Percentiles rank a stretch among this genome's conserved stretches.
These are phyloP conservation scores for Acanthurus leucopareius DNA, from an alignment of 2,797 vertebrate genomes.

Conservation along the genomic window DNA sequence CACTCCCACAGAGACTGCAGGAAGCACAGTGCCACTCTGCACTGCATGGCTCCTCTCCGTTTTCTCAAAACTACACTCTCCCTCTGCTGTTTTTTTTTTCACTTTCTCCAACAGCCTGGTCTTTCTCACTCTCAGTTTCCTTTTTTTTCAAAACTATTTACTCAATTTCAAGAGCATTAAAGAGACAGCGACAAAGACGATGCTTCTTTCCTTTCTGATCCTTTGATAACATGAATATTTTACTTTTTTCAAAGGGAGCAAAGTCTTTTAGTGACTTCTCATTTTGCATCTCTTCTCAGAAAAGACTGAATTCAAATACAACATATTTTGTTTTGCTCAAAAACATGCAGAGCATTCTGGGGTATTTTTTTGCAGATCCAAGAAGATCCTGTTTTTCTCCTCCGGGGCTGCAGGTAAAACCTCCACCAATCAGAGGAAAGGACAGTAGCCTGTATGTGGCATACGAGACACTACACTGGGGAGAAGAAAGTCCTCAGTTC, in stretches of 20 bases:
- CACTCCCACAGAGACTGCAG: conserved; percentile 58
- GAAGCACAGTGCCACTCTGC: conserved; percentile 41
- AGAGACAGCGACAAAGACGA: neutral
- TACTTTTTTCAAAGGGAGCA: neutral
- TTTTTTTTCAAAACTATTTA: neutral
- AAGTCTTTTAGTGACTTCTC: neutral
- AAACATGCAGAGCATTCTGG: neutral
- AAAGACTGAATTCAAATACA: neutral
- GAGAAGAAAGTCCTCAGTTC: conserved; percentile 18
- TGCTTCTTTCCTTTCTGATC: neutral
- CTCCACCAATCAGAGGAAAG: conserved; percentile 35
- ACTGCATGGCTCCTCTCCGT: neutral
- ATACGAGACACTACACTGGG: conserved; percentile 22
- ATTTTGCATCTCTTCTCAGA: neutral
- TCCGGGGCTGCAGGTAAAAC: neutral
- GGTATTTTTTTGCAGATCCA: neutral
- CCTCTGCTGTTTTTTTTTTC: neutral
- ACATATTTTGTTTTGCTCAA: neutral
- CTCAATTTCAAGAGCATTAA: neutral
- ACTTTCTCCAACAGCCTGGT: neutral
- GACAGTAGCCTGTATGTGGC: conserved; percentile 10
- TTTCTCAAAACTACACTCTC: conserved; percentile 21
- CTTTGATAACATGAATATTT: neutral
- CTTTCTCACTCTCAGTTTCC: neutral
- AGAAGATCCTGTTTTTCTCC: neutral